phyloP scores from a whole-genome alignment of 2,113 vertebrate genomes.

The Gallinago paraguaiae region DNA sequence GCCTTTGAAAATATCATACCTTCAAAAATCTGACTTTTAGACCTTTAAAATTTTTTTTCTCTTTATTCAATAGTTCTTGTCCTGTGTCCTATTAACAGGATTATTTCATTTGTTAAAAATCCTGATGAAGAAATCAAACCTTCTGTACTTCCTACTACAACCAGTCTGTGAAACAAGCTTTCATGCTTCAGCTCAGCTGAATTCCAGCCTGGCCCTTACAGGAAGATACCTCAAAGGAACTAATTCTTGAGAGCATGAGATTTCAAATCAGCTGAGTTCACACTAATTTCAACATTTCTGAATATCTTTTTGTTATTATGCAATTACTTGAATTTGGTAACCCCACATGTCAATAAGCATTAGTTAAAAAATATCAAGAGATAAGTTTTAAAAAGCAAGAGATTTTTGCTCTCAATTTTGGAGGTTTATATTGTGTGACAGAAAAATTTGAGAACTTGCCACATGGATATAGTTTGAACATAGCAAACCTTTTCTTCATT shows the following conservation, averaged over 20 bases:
- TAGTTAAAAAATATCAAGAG: not conserved
- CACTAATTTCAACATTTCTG: not conserved
- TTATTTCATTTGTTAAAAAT: not conserved
- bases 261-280: not conserved
- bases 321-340: not conserved
- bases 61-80: not conserved
- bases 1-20: not conserved
- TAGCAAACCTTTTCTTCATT: not conserved
- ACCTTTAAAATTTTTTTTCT: not conserved
- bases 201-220: not conserved
- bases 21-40: not conserved
- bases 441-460: not conserved
- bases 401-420: not conserved
- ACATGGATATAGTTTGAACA: not conserved
- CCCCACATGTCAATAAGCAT: not conserved
- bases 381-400: not conserved
- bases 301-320: not conserved
- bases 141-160: not conserved
- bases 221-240: not conserved
- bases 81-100: not conserved
- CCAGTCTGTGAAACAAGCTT: not conserved
- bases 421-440: not conserved
- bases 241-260: not conserved
- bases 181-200: not conserved
- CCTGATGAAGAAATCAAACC: not conserved